Percentiles rank a stretch among this genome's conserved stretches.
These are phyloP conservation scores for Catharus bicknelli DNA, from an alignment of 2,113 vertebrate species.

Conservation along the genomic window DNA sequence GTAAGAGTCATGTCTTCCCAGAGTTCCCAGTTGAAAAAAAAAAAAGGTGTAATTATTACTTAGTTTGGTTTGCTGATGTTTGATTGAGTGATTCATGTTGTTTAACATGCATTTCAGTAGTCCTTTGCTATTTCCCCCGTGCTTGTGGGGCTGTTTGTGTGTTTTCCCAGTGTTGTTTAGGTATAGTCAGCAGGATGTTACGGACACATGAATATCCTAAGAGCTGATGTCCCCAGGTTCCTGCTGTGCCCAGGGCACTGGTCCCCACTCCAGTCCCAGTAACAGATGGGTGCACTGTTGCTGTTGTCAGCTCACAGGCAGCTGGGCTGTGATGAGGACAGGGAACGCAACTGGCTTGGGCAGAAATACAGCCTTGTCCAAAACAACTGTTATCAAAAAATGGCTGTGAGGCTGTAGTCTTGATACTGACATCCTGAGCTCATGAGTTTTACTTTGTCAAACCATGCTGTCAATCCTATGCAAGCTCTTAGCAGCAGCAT, in stretches of 20 bases:
- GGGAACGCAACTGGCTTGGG: background rate
- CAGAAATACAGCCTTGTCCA: background rate
- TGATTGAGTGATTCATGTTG: background rate
- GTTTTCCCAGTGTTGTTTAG: background rate
- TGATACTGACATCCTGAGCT: background rate
- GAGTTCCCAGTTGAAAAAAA: background rate
- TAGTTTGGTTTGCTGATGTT: background rate
- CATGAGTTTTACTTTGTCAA: background rate
- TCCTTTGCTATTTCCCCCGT: background rate
- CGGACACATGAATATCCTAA: fast-evolving
- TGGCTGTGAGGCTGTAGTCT: background rate
- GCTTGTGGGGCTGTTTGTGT: background rate
- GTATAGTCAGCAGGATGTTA: background rate
- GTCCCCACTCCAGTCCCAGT: background rate
- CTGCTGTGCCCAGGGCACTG: background rate
- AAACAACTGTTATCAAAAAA: background rate
- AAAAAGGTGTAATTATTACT: background rate
- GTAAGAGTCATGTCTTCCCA: background rate
- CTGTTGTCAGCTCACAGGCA: background rate
- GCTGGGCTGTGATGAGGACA: background rate
- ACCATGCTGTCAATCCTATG: background rate
- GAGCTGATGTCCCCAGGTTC: background rate
- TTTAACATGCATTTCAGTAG: background rate
- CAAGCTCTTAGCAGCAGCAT: background rate
- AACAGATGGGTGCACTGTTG: background rate